These are phyloP conservation scores for Tachysurus vachellii DNA, from an alignment of 2,113 vertebrate species.

Conservation along the genomic window DNA sequence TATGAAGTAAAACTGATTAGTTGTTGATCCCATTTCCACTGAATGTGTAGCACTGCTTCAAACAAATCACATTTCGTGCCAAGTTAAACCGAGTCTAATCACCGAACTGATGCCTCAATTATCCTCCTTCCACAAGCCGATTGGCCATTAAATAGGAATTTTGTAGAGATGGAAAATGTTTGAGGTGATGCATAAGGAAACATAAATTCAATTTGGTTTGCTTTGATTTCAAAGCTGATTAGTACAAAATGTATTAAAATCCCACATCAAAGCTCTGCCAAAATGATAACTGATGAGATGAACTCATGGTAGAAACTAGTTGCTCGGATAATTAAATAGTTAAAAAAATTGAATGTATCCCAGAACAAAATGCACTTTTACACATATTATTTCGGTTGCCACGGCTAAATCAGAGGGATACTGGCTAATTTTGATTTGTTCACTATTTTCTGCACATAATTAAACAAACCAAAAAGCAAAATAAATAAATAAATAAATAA, in stretches of 20 bases:
- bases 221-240: constrained; percentile 33
- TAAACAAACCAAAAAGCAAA: neutral
- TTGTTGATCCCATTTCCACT: constrained; percentile 12
- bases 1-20: constrained; percentile 1
- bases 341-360: neutral
- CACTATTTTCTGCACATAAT: neutral
- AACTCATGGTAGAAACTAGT: neutral
- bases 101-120: constrained; percentile 20
- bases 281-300: neutral
- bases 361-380: neutral
- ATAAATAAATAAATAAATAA: neutral
- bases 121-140: constrained; percentile 17
- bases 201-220: constrained; percentile 9
- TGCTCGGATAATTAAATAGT: neutral
- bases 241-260: constrained; percentile 5
- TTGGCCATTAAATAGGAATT: constrained; percentile 2
- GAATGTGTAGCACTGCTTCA: neutral
- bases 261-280: constrained; percentile 12
- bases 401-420: neutral
- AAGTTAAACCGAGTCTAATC: constrained; percentile 24
- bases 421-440: neutral
- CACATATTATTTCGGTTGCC: neutral
- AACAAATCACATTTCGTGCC: constrained; percentile 25
- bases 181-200: constrained; percentile 20
- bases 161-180: constrained; percentile 20